These are phyloP conservation scores for Periparus ater DNA, from an alignment of 2,797 vertebrate genomes.

Conservation along the genomic window DNA sequence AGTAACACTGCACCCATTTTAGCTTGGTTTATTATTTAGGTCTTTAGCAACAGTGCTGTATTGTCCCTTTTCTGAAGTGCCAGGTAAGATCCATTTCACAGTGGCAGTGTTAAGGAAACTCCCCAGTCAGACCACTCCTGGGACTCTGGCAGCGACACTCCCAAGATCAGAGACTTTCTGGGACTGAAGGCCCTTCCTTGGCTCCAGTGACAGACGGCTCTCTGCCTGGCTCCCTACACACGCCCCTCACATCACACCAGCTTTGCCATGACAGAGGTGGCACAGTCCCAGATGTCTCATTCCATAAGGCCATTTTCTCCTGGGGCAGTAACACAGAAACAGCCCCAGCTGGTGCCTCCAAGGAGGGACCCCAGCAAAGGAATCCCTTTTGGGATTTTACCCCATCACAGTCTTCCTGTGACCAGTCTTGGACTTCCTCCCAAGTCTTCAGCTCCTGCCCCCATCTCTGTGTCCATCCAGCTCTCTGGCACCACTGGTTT, in stretches of 20 bases:
- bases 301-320: neutral
- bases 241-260: neutral
- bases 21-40: slow-evolving; percentile 41
- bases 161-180: neutral
- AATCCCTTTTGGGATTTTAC: neutral
- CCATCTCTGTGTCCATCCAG: neutral
- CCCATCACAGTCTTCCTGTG: neutral
- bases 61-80: neutral
- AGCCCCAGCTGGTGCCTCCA: neutral
- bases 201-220: neutral
- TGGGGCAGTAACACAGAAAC: neutral
- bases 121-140: neutral
- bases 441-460: accelerated
- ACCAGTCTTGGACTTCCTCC: neutral
- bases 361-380: neutral
- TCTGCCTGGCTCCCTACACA: neutral
- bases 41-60: neutral
- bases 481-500: neutral
- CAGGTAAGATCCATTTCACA: neutral
- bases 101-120: neutral
- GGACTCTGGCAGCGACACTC: neutral
- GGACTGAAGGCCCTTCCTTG: neutral
- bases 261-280: neutral
- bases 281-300: neutral
- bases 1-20: slow-evolving; percentile 29